phyloP scores from a whole-genome alignment of 2,888 invertebrate genomes.

The Andrena fulva region DNA sequence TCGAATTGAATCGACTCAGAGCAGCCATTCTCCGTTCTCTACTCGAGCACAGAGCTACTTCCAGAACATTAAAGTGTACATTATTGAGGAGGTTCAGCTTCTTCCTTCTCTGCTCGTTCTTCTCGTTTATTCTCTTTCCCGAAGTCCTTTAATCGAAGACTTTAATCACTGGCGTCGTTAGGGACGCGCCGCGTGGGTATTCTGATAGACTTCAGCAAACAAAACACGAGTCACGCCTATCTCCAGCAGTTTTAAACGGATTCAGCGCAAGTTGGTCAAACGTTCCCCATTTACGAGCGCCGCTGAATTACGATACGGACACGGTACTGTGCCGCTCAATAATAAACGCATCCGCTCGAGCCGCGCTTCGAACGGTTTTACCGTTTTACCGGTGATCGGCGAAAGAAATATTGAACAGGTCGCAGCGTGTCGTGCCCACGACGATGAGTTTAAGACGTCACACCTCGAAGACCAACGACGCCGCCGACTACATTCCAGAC shows the following conservation, averaged over 20 bases:
- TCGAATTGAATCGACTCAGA: not conserved
- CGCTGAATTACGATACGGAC: conserved; percentile 17
- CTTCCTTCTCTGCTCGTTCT: too few relatives aligned
- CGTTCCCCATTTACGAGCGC: conserved; percentile 24
- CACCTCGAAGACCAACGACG: not conserved
- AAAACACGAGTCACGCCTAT: too few relatives aligned
- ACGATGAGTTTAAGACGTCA: conserved; percentile 1
- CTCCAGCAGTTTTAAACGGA: not conserved
- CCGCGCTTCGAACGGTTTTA: not conserved
- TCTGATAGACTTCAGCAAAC: too few relatives aligned
- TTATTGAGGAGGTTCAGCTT: too few relatives aligned
- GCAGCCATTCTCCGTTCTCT: not conserved
- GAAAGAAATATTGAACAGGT: conserved; percentile 21
- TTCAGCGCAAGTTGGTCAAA: not conserved
- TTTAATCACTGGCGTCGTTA: too few relatives aligned
- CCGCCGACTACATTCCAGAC: conserved; percentile 19
- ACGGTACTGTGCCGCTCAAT: conserved; percentile 25
- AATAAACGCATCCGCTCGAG: conserved; percentile 31
- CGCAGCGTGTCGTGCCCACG: not conserved
- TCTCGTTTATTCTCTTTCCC: too few relatives aligned
- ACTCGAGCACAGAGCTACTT: too few relatives aligned
- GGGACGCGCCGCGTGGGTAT: too few relatives aligned
- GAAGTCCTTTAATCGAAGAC: too few relatives aligned
- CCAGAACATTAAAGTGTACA: not conserved
- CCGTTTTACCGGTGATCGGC: conserved; percentile 7